Base-by-base conservation (phyloP, 2,888 invertebrate genomes). In the Hirtodrosophila cameraria region DNA sequence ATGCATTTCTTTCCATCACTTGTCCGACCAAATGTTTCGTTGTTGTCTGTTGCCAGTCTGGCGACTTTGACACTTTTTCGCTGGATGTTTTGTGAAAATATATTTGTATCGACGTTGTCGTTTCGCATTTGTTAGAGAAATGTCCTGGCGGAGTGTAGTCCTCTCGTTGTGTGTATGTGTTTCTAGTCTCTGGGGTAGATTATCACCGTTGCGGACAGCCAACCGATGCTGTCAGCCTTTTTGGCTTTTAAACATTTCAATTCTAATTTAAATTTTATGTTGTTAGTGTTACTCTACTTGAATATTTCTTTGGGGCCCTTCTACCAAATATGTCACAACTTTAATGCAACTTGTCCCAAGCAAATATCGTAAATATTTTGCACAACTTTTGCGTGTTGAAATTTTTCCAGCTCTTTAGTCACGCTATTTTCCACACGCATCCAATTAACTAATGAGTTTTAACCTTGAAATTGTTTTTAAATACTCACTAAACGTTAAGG, bases 241-340 rank as follows among this genome's bases (percentile, higher is more conserved):
- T 38, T 54, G 61, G 55, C 63, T 42, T 79, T 69, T 76, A 54
- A 69, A 58, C 75, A 61, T 79, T 75, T 82, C 75, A 79, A 61
- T 75, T 79, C 65, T 57, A 81, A 79, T 80, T 80, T 79, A 72
- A 69, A 72, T 76, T 65, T 75, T 73, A 65, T 72, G 77, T 82
- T 76, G 39, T 31, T 33, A 16, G 52, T 11, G 23, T 38, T 53
- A 23, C 23, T 23, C 8, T 36, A 9, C 41, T 38, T 12, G 1
- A 13, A 13, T 3, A 16, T 9, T n/a, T 6, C 6, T 2, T 13
- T 41, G 15, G 8, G 2, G n/a, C 3, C 9, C 25, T 6, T 18
- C 35, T 9, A 11, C 1, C 9, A 18, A 8, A 30, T 2, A 7
- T 45, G 9, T 13, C 9, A 46, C 15, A 30, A 46, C 46, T 48